Conservation (phyloP, 2,797 vertebrate genomes). For the Rhyacichthys aspro region DNA sequence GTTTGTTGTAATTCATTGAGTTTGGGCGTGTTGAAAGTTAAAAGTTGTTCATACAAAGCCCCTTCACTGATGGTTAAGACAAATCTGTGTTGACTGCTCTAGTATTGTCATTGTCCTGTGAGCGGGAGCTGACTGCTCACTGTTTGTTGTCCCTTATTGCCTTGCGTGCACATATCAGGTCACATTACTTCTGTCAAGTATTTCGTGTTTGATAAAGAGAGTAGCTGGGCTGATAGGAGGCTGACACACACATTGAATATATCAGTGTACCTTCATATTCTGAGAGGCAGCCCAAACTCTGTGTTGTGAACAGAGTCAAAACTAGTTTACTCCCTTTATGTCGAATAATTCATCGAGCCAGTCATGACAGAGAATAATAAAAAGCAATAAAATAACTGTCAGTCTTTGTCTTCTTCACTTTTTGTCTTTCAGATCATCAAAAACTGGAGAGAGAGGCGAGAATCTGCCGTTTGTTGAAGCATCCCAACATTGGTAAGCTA, state of each 20-base stretch:
- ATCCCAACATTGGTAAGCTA: conserved; percentile 93
- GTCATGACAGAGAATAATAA: conserved; percentile 27
- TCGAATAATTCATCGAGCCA: conserved; percentile 43
- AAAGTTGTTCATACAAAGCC: conserved; percentile 8
- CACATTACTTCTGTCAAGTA: conserved; percentile 62
- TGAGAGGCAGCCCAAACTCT: conserved; percentile 24
- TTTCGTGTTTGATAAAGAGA: conserved; percentile 56
- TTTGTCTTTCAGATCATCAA: conserved; percentile 88
- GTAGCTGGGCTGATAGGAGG: conserved; percentile 28
- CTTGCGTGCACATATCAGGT: conserved; percentile 61
- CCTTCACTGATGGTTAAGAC: conserved; percentile 5
- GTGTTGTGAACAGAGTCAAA: conserved; percentile 39
- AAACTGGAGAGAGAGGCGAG: conserved; percentile 96
- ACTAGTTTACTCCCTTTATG: conserved; percentile 36
- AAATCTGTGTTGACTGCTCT: conserved; percentile 20
- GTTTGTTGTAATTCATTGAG: too few species aligned
- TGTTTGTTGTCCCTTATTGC: conserved; percentile 42
- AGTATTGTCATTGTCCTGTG: background rate
- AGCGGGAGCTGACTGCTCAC: background rate
- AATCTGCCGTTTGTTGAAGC: conserved; percentile 95
- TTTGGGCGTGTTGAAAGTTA: too few species aligned
- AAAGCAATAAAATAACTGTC: conserved; percentile 40
- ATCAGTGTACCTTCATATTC: conserved; percentile 23
- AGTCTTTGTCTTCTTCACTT: conserved; percentile 34
- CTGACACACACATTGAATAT: conserved; percentile 23